Conservation (phyloP, 2,888 invertebrate species). For the Scotopteryx bipunctaria region DNA sequence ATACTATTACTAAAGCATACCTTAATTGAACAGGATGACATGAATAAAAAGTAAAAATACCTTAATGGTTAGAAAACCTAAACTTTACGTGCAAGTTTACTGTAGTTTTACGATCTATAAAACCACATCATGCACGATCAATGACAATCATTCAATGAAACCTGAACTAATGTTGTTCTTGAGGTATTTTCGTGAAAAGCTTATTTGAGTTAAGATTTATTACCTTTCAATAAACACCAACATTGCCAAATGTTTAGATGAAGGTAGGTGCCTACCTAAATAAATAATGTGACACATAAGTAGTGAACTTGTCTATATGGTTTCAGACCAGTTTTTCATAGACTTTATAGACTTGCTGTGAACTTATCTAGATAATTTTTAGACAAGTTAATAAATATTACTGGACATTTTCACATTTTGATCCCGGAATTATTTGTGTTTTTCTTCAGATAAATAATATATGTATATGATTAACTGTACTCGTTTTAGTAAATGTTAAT, state of each 20-base stretch:
- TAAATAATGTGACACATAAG: not conserved
- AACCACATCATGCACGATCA: constrained; percentile 54
- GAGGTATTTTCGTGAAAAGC: constrained; percentile 39
- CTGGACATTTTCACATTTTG: no score
- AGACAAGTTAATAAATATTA: no score
- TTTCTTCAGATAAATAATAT: no score
- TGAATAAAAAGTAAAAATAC: constrained; percentile 44
- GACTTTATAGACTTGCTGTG: no score
- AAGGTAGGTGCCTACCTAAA: not conserved
- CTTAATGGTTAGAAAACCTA: constrained; percentile 44
- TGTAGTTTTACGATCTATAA: constrained; percentile 50
- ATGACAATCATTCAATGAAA: constrained; percentile 53
- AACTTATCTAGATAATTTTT: no score
- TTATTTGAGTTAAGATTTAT: constrained; percentile 33
- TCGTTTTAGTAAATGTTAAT: not conserved
- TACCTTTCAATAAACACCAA: constrained; percentile 21
- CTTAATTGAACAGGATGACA: constrained; percentile 36
- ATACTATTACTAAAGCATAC: constrained; percentile 9
- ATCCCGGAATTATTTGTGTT: no score
- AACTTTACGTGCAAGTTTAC: constrained; percentile 48
- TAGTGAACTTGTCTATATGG: not conserved
- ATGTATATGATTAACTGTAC: no score
- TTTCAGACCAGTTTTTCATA: not conserved
- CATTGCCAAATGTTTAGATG: constrained; percentile 15
- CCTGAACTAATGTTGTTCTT: constrained; percentile 42